These are phyloP conservation scores for Rhincodon typus DNA, from an alignment of 2,797 vertebrate genomes.

Conservation along the genomic window DNA sequence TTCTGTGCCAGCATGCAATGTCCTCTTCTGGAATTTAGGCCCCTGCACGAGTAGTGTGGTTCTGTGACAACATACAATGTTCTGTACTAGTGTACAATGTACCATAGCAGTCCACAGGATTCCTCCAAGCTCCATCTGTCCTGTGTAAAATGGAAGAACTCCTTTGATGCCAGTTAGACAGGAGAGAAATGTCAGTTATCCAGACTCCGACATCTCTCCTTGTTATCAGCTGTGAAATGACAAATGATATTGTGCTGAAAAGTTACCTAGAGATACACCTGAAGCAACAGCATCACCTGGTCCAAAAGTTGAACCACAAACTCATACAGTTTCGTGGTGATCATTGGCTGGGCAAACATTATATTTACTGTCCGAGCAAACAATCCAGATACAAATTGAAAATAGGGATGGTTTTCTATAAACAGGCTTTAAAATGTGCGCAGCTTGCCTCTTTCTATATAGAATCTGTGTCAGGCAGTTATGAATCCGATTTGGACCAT, in stretches of 20 bases:
- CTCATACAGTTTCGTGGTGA: slow-evolving; percentile 49
- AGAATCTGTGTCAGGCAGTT: slow-evolving; percentile 46
- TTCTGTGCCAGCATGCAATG: neutral
- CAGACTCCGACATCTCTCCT: slow-evolving; percentile 41
- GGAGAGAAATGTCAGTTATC: slow-evolving; percentile 39
- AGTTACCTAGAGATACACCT: slow-evolving; percentile 48
- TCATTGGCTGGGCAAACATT: slow-evolving; percentile 54
- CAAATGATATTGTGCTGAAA: slow-evolving; percentile 51
- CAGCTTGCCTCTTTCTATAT: slow-evolving; percentile 52
- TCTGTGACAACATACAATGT: neutral
- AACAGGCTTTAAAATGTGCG: slow-evolving; percentile 41
- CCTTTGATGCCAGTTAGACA: neutral
- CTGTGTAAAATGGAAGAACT: neutral
- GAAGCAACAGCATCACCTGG: slow-evolving; percentile 44
- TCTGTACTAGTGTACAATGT: neutral
- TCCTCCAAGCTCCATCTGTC: neutral
- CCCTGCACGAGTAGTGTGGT: neutral
- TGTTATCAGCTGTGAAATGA: slow-evolving; percentile 51
- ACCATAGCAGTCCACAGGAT: neutral
- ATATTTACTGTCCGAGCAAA: slow-evolving; percentile 49
- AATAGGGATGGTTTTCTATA: slow-evolving; percentile 43
- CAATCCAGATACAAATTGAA: slow-evolving; percentile 53
- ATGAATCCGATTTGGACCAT: slow-evolving; percentile 48
- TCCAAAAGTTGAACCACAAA: slow-evolving; percentile 53
- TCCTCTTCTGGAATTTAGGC: neutral